These are phyloP conservation scores for Cygnus atratus DNA, from an alignment of 2,113 vertebrate genomes.

Conservation along the genomic window DNA sequence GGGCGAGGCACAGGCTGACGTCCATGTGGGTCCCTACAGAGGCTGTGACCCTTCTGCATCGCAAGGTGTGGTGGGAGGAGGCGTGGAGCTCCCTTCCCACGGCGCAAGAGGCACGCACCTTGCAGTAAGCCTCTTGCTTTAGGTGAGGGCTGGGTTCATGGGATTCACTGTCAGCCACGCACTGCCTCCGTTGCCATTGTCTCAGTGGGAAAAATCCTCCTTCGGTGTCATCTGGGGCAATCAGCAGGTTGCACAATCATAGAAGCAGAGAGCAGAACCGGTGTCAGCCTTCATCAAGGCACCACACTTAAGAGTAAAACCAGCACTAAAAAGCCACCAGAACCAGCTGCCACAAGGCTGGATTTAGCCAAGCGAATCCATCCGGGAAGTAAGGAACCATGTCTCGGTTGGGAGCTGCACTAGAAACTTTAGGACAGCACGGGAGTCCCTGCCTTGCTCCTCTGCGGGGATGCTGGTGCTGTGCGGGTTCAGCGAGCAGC, in stretches of 20 bases:
- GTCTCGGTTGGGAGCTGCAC: neutral
- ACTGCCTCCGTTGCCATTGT: fast-evolving
- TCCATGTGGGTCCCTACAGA: neutral
- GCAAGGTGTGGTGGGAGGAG: neutral
- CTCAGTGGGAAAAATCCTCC: neutral
- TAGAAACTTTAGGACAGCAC: neutral
- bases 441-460: neutral
- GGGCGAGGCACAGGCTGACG: neutral
- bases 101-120: neutral
- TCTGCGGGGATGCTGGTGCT: neutral
- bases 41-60: neutral
- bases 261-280: neutral
- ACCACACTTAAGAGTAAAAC: neutral
- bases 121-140: neutral
- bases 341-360: neutral
- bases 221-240: neutral
- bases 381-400: neutral
- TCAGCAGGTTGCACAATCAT: neutral
- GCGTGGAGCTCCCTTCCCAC: neutral
- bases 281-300: neutral
- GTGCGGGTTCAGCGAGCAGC: neutral
- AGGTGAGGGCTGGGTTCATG: neutral
- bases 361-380: slow-evolving; percentile 16
- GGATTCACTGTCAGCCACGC: neutral
- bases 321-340: neutral